A percentile compares a stretch with the other conserved stretches of the same genome.
Conservation (phyloP, 2,888 invertebrate genomes). For the Candidula unifasciata region DNA sequence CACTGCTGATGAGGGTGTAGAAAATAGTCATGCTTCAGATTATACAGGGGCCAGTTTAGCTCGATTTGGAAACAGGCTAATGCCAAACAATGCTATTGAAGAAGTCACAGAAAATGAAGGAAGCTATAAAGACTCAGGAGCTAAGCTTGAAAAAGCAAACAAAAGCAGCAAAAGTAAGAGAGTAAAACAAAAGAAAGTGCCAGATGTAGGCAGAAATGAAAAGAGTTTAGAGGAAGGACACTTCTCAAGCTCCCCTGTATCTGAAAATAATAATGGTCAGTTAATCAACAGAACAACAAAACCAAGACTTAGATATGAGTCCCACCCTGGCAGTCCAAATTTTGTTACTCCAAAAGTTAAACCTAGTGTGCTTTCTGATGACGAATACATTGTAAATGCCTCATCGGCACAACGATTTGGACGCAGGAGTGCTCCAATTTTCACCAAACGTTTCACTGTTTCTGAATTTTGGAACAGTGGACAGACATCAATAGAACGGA, state of each 20-base stretch:
- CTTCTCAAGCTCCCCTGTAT: background rate
- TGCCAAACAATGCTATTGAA: background rate
- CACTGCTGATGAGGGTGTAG: background rate
- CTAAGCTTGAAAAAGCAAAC: background rate
- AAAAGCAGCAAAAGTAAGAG: background rate
- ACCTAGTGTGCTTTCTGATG: constrained; percentile 11
- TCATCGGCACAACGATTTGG: background rate
- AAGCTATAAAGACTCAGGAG: background rate
- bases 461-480: constrained; percentile 34
- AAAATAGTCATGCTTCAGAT: too few relatives aligned
- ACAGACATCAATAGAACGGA: constrained; percentile 13
- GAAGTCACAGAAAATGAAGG: background rate
- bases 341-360: background rate
- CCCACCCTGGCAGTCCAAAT: background rate
- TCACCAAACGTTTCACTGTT: constrained; percentile 32
- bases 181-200: background rate
- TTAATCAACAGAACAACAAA: background rate
- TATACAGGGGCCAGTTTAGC: background rate
- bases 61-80: background rate
- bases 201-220: background rate
- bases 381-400: constrained; percentile 3
- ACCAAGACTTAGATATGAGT: background rate
- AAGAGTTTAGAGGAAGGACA: background rate
- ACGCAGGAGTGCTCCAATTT: constrained; percentile 33
- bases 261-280: background rate